Evolutionary conservation across 2,888 invertebrate species (phyloP), one percentile per base, ranked within the genome.

Genomic region (Ctenicera cuprea): DNA sequence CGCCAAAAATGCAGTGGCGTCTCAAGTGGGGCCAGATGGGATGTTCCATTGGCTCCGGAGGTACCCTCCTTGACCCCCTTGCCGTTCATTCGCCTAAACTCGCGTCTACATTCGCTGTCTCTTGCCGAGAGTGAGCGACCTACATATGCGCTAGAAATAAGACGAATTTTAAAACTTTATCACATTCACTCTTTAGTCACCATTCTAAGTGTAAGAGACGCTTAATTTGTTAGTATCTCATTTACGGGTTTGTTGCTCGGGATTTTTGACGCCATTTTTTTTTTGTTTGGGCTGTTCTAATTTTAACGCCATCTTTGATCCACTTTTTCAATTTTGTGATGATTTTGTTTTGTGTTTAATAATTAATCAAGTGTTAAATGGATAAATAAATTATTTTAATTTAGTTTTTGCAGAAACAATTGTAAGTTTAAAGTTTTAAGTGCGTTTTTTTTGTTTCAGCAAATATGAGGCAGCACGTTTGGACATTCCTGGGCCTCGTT

Each of bases 141-240:
- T 84, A 86, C 86, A 86, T 85, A 84, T 79, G 80, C 79, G 83
- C 85, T 85, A 86, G 86, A 87, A 87, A 87, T 87, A 87, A 87
- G 87, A 87, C 85, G 86, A 87, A 85, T 84, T 85, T 86, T 85
- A 86, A 85, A 83, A 84, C 83, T 82, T 85, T 85, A 85, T 84
- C 86, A 84, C 87, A 87, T 87, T 87, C 86, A 85, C 84, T 85
- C 82, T 81, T 83, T 82, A 84, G 84, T 84, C 84, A 78, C 84
- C 82, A 80, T 80, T 82, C 83, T 80, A 82, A 84, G 85, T 86
- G 86, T 86, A 86, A 86, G 86, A 45, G 86, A 45, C 18, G 45
- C 14, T 41, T 48, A 52, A 52, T 59, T 57, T 20, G 41, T 43
- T 54, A 41, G 38, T 57, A 20, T 16, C 18, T 38, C 20, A 63